Evolutionary conservation across 2,888 invertebrate species (phyloP).

Genomic region (Agrotis puta): DNA sequence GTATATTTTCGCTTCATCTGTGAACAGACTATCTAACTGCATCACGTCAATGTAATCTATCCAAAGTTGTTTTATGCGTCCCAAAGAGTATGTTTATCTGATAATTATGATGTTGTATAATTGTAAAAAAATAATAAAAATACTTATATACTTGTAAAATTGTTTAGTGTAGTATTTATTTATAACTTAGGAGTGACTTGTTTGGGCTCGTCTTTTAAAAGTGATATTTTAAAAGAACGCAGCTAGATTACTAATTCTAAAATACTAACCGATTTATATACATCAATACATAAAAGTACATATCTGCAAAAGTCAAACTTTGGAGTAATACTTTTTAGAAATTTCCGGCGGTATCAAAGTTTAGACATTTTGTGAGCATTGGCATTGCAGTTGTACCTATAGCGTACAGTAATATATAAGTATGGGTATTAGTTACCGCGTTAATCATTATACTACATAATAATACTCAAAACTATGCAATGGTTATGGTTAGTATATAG

Average conservation of each 20-base stretch:
- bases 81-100: conserved; percentile 89
- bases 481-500: conserved; percentile 81
- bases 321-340: conserved; percentile 70
- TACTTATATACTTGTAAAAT: conserved; percentile 89
- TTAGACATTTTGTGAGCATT: conserved; percentile 84
- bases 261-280: conserved; percentile 78
- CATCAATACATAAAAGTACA: conserved; percentile 67
- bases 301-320: conserved; percentile 88
- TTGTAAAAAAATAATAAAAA: conserved; percentile 89
- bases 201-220: conserved; percentile 88
- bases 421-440: conserved; percentile 79
- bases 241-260: conserved; percentile 81
- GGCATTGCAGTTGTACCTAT: conserved; percentile 54
- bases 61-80: conserved; percentile 88
- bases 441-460: conserved; percentile 71
- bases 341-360: conserved; percentile 81
- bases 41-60: conserved; percentile 74
- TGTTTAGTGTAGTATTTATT: conserved; percentile 90
- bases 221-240: conserved; percentile 85
- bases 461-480: conserved; percentile 83
- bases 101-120: conserved; percentile 87
- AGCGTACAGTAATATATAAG: conserved; percentile 64
- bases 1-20: conserved; percentile 66
- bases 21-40: conserved; percentile 55
- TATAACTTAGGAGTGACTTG: conserved; percentile 78